Evolutionary conservation across 2,113 vertebrate species (phyloP).

Genomic region (Recurvirostra avosetta): DNA sequence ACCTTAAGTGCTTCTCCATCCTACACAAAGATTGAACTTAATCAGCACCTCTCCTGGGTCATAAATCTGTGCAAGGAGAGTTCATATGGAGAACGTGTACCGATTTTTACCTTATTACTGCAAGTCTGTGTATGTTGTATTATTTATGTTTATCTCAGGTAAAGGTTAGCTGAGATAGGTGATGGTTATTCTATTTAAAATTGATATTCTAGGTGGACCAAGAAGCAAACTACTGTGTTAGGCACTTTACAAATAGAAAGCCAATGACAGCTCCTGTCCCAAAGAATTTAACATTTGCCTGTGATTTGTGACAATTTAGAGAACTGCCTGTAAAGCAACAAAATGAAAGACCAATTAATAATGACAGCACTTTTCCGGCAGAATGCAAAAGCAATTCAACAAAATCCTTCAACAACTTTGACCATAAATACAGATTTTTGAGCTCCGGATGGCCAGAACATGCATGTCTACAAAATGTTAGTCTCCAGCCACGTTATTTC

Average conservation of each 20-base stretch:
- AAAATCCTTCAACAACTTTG: not conserved
- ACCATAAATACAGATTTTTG: not conserved
- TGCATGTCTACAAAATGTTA: not conserved
- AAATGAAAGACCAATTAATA: constrained; percentile 51
- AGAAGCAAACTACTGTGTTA: constrained; percentile 18
- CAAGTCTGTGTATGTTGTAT: not conserved
- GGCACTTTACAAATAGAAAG: constrained; percentile 14
- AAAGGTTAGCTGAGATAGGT: not conserved
- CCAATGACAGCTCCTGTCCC: constrained; percentile 36
- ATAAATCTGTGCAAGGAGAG: not conserved
- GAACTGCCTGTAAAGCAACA: constrained; percentile 37
- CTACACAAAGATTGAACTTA: not conserved
- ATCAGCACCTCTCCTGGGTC: not conserved
- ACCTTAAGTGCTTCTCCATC: not conserved
- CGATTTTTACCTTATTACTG: not conserved
- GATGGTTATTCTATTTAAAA: constrained; percentile 24
- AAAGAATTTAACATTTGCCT: constrained; percentile 39
- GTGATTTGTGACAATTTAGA: constrained; percentile 58
- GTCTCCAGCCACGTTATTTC: not conserved
- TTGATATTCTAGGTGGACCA: not conserved
- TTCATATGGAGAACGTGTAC: not conserved
- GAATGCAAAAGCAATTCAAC: not conserved
- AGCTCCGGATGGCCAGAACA: not conserved
- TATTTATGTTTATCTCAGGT: constrained; percentile 19
- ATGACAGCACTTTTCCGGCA: constrained; percentile 37